Evolutionary conservation across 2,797 vertebrate genomes (phyloP).

Genomic region (Echiichthys vipera): DNA sequence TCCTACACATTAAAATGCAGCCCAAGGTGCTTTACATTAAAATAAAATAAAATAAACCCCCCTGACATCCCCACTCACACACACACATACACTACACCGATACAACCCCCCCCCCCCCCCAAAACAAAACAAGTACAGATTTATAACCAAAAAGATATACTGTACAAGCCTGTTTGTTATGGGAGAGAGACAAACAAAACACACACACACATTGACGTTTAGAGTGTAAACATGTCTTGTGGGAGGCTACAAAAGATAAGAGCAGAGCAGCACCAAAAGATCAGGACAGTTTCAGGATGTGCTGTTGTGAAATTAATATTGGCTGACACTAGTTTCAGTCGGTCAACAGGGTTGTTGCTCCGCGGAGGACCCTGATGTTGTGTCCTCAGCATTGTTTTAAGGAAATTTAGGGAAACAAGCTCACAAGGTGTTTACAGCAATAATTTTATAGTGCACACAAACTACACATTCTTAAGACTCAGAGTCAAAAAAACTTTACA

Average conservation of each 20-base stretch:
- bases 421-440: not conserved
- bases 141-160: constrained; percentile 27
- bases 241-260: constrained; percentile 44
- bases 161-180: constrained; percentile 41
- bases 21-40: too few species aligned
- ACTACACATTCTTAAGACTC: not conserved
- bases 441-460: not conserved
- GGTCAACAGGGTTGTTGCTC: constrained; percentile 33
- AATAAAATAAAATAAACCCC: too few species aligned
- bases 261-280: constrained; percentile 9
- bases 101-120: too few species aligned
- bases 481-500: too few species aligned
- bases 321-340: not conserved
- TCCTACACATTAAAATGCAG: too few species aligned
- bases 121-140: constrained; percentile 39
- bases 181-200: not conserved
- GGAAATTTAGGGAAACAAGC: not conserved
- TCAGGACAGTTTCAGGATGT: constrained; percentile 16
- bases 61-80: too few species aligned
- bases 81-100: too few species aligned
- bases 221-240: constrained; percentile 51
- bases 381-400: constrained; percentile 4
- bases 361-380: not conserved
- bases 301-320: constrained; percentile 27
- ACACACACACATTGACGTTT: not conserved